Percentiles rank a stretch among this genome's conserved stretches.
phyloP scores from a whole-genome alignment of 2,888 invertebrate species.

The Zootermopsis nevadensis region DNA sequence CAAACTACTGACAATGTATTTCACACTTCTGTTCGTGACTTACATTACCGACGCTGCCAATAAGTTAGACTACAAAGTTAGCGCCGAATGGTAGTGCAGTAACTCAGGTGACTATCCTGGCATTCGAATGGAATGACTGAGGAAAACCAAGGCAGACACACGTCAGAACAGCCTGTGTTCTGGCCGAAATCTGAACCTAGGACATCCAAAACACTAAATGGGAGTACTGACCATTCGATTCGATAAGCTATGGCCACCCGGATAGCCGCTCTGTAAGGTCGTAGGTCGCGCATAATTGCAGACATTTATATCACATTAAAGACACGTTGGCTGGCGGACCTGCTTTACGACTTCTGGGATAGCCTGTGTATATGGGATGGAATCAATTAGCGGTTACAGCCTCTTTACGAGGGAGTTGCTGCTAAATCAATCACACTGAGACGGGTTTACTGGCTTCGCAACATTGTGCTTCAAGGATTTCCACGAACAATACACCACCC shows the following conservation, averaged over 20 bases:
- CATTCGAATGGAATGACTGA: no score
- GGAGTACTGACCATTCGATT: no score
- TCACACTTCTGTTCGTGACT: no score
- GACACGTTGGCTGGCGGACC: constrained; percentile 36
- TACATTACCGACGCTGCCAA: no score
- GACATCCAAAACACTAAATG: no score
- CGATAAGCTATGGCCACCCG: no score
- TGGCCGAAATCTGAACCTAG: no score
- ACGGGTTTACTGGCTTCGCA: constrained; percentile 32
- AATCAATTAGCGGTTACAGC: constrained; percentile 50
- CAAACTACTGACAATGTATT: not conserved
- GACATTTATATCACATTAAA: constrained; percentile 49
- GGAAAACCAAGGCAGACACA: no score
- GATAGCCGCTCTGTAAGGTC: constrained; percentile 3
- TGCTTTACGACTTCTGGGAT: constrained; percentile 29
- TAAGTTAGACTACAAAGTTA: no score
- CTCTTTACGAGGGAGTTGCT: constrained; percentile 44
- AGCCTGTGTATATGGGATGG: constrained; percentile 36
- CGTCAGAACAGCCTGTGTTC: no score
- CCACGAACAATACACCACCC: not conserved
- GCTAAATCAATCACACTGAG: constrained; percentile 56
- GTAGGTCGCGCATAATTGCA: constrained; percentile 41
- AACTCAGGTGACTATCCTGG: no score
- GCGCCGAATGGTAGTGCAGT: no score
- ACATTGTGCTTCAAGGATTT: constrained; percentile 4